Evolutionary conservation across 1,140 invertebrate species (phyloP).

Genomic region (Megathymus violae): DNA sequence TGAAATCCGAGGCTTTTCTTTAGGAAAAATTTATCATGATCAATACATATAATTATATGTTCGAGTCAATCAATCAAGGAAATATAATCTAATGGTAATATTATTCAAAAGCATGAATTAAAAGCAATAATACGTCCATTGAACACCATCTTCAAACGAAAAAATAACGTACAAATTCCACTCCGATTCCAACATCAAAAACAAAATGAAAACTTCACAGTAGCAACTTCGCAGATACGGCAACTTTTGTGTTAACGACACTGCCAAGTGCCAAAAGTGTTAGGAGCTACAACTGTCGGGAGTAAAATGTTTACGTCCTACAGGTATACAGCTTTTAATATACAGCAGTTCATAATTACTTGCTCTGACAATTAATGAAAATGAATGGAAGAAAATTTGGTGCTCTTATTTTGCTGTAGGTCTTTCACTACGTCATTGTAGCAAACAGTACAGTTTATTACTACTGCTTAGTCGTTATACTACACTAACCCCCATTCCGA

Average conservation of each 20-base stretch:
- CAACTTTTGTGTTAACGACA: constrained; percentile 55
- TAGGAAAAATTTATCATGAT: too few relatives aligned
- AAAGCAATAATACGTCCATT: too few relatives aligned
- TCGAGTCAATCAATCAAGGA: too few relatives aligned
- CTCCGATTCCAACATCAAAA: constrained; percentile 15
- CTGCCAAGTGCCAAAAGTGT: constrained; percentile 52
- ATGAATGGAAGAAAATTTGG: constrained; percentile 30
- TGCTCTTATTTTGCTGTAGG: constrained; percentile 26
- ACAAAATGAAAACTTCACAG: constrained; percentile 46
- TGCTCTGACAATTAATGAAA: constrained; percentile 33
- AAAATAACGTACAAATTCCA: constrained; percentile 33
- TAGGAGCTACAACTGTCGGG: constrained; percentile 26
- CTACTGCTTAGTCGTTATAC: neutral
- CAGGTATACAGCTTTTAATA: constrained; percentile 30
- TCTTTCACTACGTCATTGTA: constrained; percentile 25
- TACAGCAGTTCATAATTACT: constrained; percentile 32
- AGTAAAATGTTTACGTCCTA: constrained; percentile 34
- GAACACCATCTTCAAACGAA: neutral
- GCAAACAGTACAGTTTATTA: constrained; percentile 19
- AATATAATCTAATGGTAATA: too few relatives aligned
- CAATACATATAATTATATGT: too few relatives aligned
- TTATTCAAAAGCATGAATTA: too few relatives aligned
- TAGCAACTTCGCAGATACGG: constrained; percentile 45
- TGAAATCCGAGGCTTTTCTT: too few relatives aligned
- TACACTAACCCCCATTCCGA: constrained; percentile 12